These are phyloP conservation scores for Cygnus olor DNA, from an alignment of 2,797 vertebrate species.

Conservation along the genomic window DNA sequence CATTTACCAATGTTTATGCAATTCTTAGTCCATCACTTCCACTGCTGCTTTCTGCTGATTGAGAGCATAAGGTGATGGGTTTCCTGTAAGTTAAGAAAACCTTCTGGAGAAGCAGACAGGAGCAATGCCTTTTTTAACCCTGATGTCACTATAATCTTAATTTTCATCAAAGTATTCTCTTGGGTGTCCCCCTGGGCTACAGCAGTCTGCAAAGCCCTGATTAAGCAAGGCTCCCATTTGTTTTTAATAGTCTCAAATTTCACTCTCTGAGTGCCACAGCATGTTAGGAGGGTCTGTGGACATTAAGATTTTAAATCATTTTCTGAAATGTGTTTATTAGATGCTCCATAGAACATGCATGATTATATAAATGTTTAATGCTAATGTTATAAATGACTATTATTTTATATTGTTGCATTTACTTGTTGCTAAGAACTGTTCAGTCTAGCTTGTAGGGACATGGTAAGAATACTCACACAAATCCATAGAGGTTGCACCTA, in stretches of 20 bases:
- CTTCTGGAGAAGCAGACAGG: slow-evolving; percentile 1
- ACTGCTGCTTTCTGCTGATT: background rate
- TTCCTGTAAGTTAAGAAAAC: background rate
- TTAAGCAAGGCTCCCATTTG: slow-evolving; percentile 1
- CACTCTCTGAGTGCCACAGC: background rate
- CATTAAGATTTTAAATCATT: background rate
- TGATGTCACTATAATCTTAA: background rate
- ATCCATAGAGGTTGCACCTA: background rate
- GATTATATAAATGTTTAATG: background rate
- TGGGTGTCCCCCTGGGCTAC: background rate
- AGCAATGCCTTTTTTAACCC: background rate
- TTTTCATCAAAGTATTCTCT: slow-evolving; percentile 8
- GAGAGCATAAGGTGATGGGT: slow-evolving; percentile 6
- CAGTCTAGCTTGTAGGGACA: background rate
- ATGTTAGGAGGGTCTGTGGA: background rate
- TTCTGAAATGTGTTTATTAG: slow-evolving; percentile 4
- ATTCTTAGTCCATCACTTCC: slow-evolving; percentile 26
- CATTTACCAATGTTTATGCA: slow-evolving; percentile 60
- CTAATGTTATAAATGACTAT: background rate
- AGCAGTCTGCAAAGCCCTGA: background rate
- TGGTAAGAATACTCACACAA: background rate
- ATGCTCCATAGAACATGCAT: rapidly evolving
- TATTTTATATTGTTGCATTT: background rate
- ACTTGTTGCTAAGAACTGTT: background rate
- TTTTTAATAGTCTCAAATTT: background rate